Conservation (phyloP, 1,140 invertebrate species). For the Drosophila kohkoa region DNA sequence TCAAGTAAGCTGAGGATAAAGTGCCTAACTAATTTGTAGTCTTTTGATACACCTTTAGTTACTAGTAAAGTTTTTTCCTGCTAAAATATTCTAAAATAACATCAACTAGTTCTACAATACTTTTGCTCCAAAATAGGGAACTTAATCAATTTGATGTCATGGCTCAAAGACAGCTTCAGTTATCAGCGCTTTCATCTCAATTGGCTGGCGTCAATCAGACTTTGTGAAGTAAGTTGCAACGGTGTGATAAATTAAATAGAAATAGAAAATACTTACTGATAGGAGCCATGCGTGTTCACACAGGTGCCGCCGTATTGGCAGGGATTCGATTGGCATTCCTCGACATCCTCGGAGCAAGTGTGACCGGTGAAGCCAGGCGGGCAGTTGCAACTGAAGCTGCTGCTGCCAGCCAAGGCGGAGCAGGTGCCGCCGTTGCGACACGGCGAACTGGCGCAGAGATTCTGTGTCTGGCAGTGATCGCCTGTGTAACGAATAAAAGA, state of each 20-base stretch:
- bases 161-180: no score
- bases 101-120: no score
- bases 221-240: neutral
- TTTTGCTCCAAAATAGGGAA: no score
- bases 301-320: slow-evolving; percentile 93
- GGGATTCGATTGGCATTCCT: slow-evolving; percentile 92
- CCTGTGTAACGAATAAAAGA: slow-evolving; percentile 86
- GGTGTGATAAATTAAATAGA: neutral
- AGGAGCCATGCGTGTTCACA: slow-evolving; percentile 95
- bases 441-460: slow-evolving; percentile 94
- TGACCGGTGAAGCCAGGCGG: slow-evolving; percentile 94
- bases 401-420: slow-evolving; percentile 88
- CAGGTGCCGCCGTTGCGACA: slow-evolving; percentile 95
- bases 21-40: no score
- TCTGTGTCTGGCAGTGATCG: slow-evolving; percentile 93
- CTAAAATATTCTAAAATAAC: no score
- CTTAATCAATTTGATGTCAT: no score
- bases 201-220: neutral
- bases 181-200: neutral
- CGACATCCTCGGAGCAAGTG: slow-evolving; percentile 94
- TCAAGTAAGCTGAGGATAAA: no score
- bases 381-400: slow-evolving; percentile 92
- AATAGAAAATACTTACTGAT: slow-evolving; percentile 91
- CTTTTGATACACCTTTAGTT: no score
- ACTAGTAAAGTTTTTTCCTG: no score